Conservation (phyloP, 2,797 vertebrate species). For the Oryzias dopingdopingensis region DNA sequence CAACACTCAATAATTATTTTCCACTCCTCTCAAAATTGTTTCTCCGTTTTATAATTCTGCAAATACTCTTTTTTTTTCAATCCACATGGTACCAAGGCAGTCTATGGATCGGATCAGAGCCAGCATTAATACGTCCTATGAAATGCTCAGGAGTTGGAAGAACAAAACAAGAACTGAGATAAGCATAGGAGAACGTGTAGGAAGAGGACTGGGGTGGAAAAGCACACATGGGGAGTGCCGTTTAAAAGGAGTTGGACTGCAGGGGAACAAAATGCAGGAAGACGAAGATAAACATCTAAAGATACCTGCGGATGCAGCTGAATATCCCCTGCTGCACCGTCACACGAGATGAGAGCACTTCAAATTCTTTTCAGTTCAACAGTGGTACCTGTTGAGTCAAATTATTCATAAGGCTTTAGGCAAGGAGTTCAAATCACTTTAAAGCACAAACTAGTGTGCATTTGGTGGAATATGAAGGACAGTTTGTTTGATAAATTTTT, state of each 20-base stretch:
- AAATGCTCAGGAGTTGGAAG: constrained; percentile 4
- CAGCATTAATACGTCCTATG: constrained; percentile 23
- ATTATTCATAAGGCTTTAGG: constrained; percentile 20
- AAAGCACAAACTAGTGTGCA: constrained; percentile 16
- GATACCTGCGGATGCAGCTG: constrained; percentile 15
- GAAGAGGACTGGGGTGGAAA: neutral
- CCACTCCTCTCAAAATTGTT: too few species aligned
- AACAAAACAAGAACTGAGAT: constrained; percentile 5
- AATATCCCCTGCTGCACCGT: constrained; percentile 9
- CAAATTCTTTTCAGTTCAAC: constrained; percentile 20
- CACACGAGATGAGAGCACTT: constrained; percentile 29
- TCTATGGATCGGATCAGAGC: neutral
- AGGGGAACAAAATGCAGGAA: constrained; percentile 6
- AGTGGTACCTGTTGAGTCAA: constrained; percentile 12
- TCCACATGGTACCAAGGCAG: too few species aligned
- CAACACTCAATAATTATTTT: too few species aligned
- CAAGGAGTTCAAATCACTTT: constrained; percentile 16
- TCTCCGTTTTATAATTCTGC: too few species aligned
- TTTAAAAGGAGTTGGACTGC: constrained; percentile 4
- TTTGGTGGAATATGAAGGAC: constrained; percentile 1
- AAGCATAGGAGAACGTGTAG: neutral
- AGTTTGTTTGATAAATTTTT: constrained; percentile 50
- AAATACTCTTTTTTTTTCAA: too few species aligned
- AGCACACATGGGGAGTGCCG: neutral
- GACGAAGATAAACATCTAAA: constrained; percentile 21